Conservation (phyloP, 2,888 invertebrate genomes). For the Octonoba sinensis region DNA sequence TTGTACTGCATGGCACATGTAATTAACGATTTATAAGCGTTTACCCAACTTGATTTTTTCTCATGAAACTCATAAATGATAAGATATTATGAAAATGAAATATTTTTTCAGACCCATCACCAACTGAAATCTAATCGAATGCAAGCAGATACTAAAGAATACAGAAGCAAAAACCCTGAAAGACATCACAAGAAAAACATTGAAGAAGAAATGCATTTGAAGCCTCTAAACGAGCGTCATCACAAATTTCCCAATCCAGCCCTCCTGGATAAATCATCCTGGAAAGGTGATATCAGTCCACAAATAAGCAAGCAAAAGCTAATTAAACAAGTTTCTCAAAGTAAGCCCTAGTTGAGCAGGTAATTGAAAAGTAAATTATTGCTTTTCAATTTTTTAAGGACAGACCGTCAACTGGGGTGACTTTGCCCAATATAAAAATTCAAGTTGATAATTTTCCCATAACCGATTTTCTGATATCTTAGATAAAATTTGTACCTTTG, state of each 20-base stretch:
- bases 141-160: constrained; percentile 22
- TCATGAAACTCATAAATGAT: too few relatives aligned
- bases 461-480: too few relatives aligned
- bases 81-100: too few relatives aligned
- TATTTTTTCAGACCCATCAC: constrained; percentile 2
- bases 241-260: constrained; percentile 57
- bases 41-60: too few relatives aligned
- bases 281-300: constrained; percentile 5
- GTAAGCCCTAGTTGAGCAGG: constrained; percentile 8
- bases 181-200: constrained; percentile 54
- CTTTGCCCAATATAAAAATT: too few relatives aligned
- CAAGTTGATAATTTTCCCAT: too few relatives aligned
- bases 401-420: too few relatives aligned
- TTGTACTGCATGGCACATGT: too few relatives aligned
- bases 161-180: constrained; percentile 30
- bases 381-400: too few relatives aligned
- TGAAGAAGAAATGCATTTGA: constrained; percentile 58
- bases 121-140: not conserved
- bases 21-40: too few relatives aligned
- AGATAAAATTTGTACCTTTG: too few relatives aligned
- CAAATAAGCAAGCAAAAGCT: constrained; percentile 37
- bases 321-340: constrained; percentile 31
- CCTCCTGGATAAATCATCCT: constrained; percentile 22
- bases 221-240: constrained; percentile 49
- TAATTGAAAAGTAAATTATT: too few relatives aligned